Base-by-base conservation (phyloP, 2,797 vertebrate genomes). In the Prionace glauca region DNA sequence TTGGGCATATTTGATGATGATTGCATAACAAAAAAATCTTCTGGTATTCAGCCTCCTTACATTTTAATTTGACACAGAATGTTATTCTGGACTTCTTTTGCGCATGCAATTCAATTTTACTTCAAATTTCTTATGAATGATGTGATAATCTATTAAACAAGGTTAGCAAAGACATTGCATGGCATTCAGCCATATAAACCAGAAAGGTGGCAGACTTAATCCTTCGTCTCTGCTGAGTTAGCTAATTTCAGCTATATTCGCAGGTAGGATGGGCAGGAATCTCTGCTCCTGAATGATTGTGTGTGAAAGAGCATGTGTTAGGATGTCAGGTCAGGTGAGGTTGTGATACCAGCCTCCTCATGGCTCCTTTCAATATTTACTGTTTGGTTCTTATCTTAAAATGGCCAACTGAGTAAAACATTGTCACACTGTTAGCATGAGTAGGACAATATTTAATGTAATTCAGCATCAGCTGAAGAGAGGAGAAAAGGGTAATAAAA, bases 51-150 rank as follows among this genome's bases (percentile, higher is more conserved):
- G 72, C n/a, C 92, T 72, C 24, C 1, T 69, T 94, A 69, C 67
- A 94, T 41, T 72, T 41, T 72, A 94, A 93, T 41, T 67, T 71
- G 91, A 94, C 65, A 94, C 67, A 72, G 67, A 72, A 94, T 71
- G 92, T 94, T 94, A n/a, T 94, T 71, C 92, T 94, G 36, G 22
- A 18, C 32, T 62, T 32, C 60, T 90, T 90, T 36, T 32, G 12
- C n/a, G 62, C 62, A 92, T 65, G 60, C 20, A 62, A 60, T 32
- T 62, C 29, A 67, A 11, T 67, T 67, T 65, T 18, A 92, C 9
- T 67, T 92, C 62, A 92, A 65, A 92, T 65, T 65, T 65, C 32
- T 91, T 8, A 67, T 65, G 87, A 91, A 65, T 32, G 62, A 16
- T 20, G 45, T 29, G 56, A 50, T 87, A 87, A 50, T 50, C 45